These are phyloP conservation scores for Dicrurus megarhynchus DNA, from an alignment of 2,113 vertebrate species.

Conservation along the genomic window DNA sequence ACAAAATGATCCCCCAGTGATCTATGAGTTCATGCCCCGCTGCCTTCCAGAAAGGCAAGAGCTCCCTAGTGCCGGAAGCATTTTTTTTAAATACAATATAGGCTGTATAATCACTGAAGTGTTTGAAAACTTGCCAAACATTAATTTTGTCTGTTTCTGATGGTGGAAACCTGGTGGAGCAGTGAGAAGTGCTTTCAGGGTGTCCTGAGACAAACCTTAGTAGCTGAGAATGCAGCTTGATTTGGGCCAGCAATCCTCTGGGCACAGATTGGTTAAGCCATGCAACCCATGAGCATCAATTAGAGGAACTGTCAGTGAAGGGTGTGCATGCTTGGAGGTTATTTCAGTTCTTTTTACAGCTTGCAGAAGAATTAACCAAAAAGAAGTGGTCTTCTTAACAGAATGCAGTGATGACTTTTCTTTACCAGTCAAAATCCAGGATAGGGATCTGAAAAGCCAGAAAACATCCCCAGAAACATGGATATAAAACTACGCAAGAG, in stretches of 20 bases:
- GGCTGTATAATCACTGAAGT: neutral
- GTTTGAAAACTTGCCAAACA: neutral
- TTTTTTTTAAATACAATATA: neutral
- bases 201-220: neutral
- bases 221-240: neutral
- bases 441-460: neutral
- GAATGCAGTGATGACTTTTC: neutral
- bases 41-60: neutral
- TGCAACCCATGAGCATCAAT: neutral
- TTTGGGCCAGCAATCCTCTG: neutral
- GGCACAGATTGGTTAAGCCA: neutral
- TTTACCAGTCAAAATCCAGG: neutral
- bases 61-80: neutral
- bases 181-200: neutral
- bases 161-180: neutral
- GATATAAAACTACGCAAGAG: neutral
- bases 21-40: neutral
- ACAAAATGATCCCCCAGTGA: neutral
- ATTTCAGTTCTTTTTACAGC: neutral
- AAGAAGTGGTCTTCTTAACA: neutral
- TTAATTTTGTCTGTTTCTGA: neutral
- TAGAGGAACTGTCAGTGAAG: neutral
- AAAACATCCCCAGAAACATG: neutral
- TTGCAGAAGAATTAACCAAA: neutral
- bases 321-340: neutral